A percentile compares a stretch with the other conserved stretches of the same genome.
phyloP scores from a whole-genome alignment of 2,113 vertebrate species.

The Uropsilus gracilis region DNA sequence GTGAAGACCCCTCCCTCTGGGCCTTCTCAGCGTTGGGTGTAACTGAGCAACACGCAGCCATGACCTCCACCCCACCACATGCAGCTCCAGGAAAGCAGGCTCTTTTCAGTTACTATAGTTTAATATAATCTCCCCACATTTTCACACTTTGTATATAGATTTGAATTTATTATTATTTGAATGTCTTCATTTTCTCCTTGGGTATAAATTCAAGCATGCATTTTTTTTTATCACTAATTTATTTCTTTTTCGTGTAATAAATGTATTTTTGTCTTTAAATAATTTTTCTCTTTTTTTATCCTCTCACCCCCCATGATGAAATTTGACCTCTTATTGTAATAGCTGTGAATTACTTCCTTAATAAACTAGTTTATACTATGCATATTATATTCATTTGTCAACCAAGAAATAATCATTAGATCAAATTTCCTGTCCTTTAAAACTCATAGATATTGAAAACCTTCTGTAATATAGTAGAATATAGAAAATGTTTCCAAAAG shows the following conservation, averaged over 20 bases:
- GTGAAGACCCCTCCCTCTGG: too few species aligned
- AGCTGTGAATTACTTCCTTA: not conserved
- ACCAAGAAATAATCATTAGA: conserved; percentile 28
- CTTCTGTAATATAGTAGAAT: not conserved
- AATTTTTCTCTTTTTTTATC: not conserved
- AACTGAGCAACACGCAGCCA: too few species aligned
- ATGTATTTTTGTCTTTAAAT: not conserved
- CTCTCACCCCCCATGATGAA: not conserved
- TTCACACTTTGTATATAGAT: not conserved
- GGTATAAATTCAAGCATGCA: not conserved
- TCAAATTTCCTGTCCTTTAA: conserved; percentile 29
- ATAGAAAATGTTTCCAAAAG: not conserved
- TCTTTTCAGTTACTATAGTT: too few species aligned
- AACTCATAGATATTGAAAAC: not conserved
- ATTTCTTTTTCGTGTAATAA: not conserved
- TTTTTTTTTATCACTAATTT: not conserved
- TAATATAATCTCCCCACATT: not conserved
- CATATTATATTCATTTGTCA: not conserved
- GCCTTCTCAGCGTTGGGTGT: too few species aligned
- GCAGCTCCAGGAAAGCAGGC: too few species aligned
- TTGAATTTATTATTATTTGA: not conserved
- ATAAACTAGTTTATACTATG: not conserved
- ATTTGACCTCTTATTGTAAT: not conserved
- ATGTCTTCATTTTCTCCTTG: not conserved
- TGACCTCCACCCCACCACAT: too few species aligned